Conservation (phyloP, 2,113 vertebrate species). For the Ciconia stormi region DNA sequence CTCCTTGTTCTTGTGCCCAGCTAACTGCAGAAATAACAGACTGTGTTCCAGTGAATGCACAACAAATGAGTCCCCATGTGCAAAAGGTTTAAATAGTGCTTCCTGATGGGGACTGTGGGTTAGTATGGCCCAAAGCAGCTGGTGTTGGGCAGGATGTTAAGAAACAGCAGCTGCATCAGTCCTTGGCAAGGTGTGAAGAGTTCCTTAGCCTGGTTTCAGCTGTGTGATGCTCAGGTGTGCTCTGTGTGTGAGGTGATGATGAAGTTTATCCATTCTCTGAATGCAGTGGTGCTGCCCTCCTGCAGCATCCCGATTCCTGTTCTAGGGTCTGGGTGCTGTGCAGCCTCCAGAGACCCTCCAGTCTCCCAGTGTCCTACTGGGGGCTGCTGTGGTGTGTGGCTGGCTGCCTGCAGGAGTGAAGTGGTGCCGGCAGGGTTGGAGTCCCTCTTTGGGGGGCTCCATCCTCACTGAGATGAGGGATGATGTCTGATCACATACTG, state of each 20-base stretch:
- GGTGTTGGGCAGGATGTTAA: neutral
- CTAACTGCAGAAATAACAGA: neutral
- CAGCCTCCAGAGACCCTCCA: neutral
- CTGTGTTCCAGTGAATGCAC: neutral
- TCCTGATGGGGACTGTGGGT: neutral
- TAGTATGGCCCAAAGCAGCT: neutral
- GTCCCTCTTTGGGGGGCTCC: neutral
- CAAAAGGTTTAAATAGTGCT: neutral
- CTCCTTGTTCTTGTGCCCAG: neutral
- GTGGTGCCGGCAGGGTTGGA: neutral
- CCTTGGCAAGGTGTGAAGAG: neutral
- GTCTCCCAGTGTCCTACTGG: conserved; percentile 65
- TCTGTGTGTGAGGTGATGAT: conserved; percentile 79
- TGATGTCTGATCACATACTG: conserved; percentile 74
- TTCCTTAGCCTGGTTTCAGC: neutral
- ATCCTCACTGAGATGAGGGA: conserved; percentile 67
- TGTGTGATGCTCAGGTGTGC: neutral
- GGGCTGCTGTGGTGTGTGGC: neutral
- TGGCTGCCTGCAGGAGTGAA: conserved; percentile 19
- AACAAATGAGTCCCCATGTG: fast-evolving
- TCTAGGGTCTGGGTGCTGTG: conserved; percentile 53
- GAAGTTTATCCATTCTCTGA: conserved; percentile 88
- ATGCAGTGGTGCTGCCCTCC: conserved; percentile 26
- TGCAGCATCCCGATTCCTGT: conserved; percentile 46
- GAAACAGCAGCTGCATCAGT: neutral